Evolutionary conservation across 2,113 vertebrate species (phyloP).

Genomic region (Burhinus bistriatus): DNA sequence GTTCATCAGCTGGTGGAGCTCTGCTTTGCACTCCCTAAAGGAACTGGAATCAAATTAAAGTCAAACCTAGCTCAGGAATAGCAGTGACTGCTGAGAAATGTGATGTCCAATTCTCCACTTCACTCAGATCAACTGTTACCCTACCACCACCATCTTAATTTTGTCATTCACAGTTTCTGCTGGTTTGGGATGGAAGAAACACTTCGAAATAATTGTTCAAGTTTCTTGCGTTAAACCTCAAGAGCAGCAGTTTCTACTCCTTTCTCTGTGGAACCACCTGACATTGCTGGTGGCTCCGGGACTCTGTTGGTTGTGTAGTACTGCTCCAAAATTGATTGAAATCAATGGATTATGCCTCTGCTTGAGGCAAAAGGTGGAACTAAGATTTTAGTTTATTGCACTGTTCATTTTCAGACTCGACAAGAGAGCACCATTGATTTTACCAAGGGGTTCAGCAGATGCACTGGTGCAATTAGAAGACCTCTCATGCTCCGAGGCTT

Average conservation of each 20-base stretch:
- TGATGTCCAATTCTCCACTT: background rate
- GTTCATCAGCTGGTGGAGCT: background rate
- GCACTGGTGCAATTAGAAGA: background rate
- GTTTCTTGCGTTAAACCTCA: background rate
- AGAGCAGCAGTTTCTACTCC: background rate
- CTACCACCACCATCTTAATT: background rate
- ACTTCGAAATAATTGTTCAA: background rate
- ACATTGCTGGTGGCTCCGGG: background rate
- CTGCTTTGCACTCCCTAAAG: background rate
- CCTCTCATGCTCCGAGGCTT: rapidly evolving
- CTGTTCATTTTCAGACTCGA: rapidly evolving
- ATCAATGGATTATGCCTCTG: background rate
- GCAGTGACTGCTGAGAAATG: background rate
- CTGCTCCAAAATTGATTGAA: background rate
- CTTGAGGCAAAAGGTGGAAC: background rate
- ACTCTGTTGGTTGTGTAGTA: background rate
- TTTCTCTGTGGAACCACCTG: background rate
- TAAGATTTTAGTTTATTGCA: background rate
- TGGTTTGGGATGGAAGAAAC: background rate
- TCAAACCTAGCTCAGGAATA: background rate
- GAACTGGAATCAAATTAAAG: background rate
- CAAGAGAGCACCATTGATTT: background rate
- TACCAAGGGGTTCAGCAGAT: background rate
- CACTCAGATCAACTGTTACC: background rate
- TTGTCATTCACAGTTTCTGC: background rate